Base-by-base conservation (phyloP, 2,888 invertebrate genomes). In the Lissocephala sabroskyi region DNA sequence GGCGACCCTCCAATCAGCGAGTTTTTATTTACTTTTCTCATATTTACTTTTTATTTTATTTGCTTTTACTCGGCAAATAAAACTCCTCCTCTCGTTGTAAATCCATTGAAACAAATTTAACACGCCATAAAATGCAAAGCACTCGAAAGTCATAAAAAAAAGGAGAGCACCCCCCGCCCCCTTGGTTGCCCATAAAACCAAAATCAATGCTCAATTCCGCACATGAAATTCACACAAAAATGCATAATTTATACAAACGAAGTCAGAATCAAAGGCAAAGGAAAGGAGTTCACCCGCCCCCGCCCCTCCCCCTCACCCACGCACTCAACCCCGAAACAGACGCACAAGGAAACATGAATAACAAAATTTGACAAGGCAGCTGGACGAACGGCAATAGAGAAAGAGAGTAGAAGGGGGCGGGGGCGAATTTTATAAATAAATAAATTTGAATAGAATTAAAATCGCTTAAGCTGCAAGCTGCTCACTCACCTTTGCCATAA, bases 401-500 rank as follows among this genome's bases (percentile, higher is more conserved):
- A 35, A 30, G 30, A 41, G 28, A 45, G 40, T 17, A 19, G 41
- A 37, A 18, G 45, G 9, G 29, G 1, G 26, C 43, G 10, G 18
- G 35, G 48, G 29, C 32, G 39, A 44, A 33, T 19, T 52, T 45
- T 52, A 58, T 66, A 58, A 71, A 62, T 67, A 62, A 66, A 64
- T 68, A 57, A 68, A 64, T 67, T 52, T 49, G 58, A 68, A 70
- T 68, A 65, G 64, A 62, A 66, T 66, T 60, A 70, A 68, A 56
- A 59, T n/a, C n/a, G 68, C 52, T 53, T 10, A 35, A 46, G 49
- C 44, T 62, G 14, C 4, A n/a, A 37, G 10, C 9, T 11, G 19
- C 2, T 18, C 41, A 49, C 62, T 61, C 67, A 79, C 78, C 79
- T 78, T 79, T 52, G 75, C 66, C 78, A 78, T 78, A 57, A 60